These are phyloP conservation scores for Charanyca ferruginea DNA, from an alignment of 2,888 invertebrate genomes.

Conservation along the genomic window DNA sequence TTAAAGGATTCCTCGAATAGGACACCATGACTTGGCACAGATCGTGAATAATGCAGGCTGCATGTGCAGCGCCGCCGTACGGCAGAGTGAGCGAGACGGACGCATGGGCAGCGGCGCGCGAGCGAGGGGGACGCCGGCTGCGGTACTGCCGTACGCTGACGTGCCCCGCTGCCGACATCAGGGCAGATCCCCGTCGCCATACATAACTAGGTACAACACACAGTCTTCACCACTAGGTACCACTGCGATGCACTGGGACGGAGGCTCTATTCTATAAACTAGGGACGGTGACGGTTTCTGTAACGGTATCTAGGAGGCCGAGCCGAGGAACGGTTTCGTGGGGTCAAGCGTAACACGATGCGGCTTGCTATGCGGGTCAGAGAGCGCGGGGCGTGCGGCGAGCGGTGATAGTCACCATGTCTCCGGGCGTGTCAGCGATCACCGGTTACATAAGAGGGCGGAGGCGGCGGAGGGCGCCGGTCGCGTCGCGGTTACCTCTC, in stretches of 20 bases:
- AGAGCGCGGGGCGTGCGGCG: conserved; percentile 61
- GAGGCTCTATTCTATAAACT: conserved; percentile 50
- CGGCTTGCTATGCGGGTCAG: conserved; percentile 54
- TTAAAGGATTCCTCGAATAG: conserved; percentile 46
- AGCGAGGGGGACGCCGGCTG: conserved; percentile 81
- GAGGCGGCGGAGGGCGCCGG: conserved; percentile 78
- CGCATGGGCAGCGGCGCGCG: conserved; percentile 65
- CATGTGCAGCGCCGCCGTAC: conserved; percentile 80
- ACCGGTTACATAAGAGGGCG: conserved; percentile 80
- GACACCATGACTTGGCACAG: conserved; percentile 71
- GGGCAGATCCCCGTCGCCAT: conserved; percentile 53
- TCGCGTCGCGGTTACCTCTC: conserved; percentile 91
- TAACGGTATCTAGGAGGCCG: conserved; percentile 52
- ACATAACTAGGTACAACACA: conserved; percentile 58
- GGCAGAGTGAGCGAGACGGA: conserved; percentile 78
- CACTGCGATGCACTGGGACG: conserved; percentile 64
- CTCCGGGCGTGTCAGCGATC: conserved; percentile 78
- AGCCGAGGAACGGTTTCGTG: conserved; percentile 43
- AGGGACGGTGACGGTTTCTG: conserved; percentile 38
- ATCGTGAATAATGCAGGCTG: conserved; percentile 80
- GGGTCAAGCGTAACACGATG: conserved; percentile 61
- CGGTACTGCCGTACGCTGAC: conserved; percentile 73
- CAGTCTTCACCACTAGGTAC: conserved; percentile 60
- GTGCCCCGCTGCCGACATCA: conserved; percentile 35
- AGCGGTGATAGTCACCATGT: conserved; percentile 63